These are phyloP conservation scores for Sprattus sprattus DNA, from an alignment of 2,113 vertebrate genomes.

Conservation along the genomic window DNA sequence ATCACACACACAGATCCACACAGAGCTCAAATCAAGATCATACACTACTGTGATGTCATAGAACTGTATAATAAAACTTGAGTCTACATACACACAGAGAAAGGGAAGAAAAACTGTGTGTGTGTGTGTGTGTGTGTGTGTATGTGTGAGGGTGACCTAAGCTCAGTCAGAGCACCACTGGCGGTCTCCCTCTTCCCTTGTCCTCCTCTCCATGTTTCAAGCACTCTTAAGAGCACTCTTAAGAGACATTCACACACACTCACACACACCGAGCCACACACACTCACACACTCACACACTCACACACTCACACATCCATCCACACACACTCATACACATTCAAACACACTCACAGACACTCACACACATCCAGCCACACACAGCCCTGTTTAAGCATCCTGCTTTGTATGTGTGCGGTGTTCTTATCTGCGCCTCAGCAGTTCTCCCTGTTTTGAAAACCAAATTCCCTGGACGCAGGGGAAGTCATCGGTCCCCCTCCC, in stretches of 20 bases:
- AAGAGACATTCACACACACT: background rate
- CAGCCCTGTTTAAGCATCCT: background rate
- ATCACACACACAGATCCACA: too few relatives aligned
- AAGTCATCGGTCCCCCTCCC: background rate
- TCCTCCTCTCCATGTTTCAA: background rate
- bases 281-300: background rate
- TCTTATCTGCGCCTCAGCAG: background rate
- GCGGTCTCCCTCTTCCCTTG: background rate
- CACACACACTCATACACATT: background rate
- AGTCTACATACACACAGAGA: background rate
- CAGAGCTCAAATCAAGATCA: too few relatives aligned
- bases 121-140: constrained; percentile 2
- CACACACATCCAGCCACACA: background rate
- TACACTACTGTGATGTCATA: too few relatives aligned
- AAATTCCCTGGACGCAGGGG: background rate
- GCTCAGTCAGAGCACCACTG: background rate
- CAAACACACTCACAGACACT: background rate
- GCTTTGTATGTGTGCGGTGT: background rate
- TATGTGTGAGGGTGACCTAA: background rate
- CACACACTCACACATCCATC: background rate
- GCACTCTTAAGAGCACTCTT: background rate
- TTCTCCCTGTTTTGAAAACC: background rate
- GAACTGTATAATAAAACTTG: too few relatives aligned
- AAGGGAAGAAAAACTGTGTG: background rate
- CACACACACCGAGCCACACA: background rate